These are phyloP conservation scores for Eriocheir sinensis DNA, from an alignment of 1,140 invertebrate genomes.

Conservation along the genomic window DNA sequence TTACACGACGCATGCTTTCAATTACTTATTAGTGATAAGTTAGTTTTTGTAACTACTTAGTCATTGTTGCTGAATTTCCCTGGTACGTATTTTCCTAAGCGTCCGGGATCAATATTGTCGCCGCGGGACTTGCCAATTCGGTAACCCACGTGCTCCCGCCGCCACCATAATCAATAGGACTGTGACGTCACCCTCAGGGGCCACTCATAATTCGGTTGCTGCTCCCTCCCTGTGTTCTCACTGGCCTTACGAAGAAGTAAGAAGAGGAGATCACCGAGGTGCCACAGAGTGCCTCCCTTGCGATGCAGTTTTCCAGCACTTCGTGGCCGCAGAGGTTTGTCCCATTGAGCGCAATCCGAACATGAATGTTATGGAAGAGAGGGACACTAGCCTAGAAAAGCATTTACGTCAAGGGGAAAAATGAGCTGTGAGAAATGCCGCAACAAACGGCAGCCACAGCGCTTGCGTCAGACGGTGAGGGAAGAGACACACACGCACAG, in stretches of 20 bases:
- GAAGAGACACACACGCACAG: neutral
- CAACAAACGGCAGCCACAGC: neutral
- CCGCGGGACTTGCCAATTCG: neutral
- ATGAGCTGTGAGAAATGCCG: neutral
- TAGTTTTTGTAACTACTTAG: too few relatives aligned
- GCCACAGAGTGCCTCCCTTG: constrained; percentile 9
- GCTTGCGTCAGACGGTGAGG: neutral
- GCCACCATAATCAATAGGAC: constrained; percentile 59
- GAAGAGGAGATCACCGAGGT: neutral
- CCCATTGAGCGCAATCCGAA: neutral
- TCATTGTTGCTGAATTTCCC: neutral
- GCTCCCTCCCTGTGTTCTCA: constrained; percentile 49
- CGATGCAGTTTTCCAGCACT: neutral
- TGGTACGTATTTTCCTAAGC: constrained; percentile 61
- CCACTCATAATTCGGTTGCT: constrained; percentile 49
- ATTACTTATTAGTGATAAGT: neutral
- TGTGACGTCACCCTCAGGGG: constrained; percentile 55
- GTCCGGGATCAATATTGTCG: constrained; percentile 64
- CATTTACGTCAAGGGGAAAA: neutral
- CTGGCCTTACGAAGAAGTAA: neutral
- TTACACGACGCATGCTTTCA: neutral
- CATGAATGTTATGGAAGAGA: neutral
- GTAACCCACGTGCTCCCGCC: constrained; percentile 31
- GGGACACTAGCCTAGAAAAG: neutral
- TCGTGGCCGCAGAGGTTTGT: neutral